Conservation (phyloP, 2,888 invertebrate species). For the Apodemia zela region DNA sequence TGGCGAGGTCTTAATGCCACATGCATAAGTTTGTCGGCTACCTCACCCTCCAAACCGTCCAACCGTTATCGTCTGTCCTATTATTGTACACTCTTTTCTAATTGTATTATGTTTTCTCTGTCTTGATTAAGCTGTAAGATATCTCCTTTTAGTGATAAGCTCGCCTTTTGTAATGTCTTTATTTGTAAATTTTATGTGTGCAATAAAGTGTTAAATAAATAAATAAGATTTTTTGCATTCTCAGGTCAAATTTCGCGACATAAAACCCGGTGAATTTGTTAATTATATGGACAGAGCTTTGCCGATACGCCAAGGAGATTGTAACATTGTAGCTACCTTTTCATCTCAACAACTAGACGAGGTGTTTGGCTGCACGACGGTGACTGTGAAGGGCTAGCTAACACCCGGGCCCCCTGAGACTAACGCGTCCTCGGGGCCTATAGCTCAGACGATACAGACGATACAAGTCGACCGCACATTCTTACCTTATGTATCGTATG, state of each 20-base stretch:
- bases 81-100: too few relatives aligned
- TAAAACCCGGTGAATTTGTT: constrained; percentile 82
- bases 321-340: constrained; percentile 84
- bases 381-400: constrained; percentile 77
- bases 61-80: too few relatives aligned
- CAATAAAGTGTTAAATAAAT: background rate
- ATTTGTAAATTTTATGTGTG: too few relatives aligned
- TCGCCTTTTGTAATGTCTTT: too few relatives aligned
- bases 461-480: constrained; percentile 61
- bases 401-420: constrained; percentile 64
- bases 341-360: constrained; percentile 83
- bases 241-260: constrained; percentile 79
- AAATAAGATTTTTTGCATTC: constrained; percentile 6
- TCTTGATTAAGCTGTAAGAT: too few relatives aligned
- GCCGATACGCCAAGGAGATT: constrained; percentile 80
- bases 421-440: constrained; percentile 57
- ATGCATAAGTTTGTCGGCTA: too few relatives aligned
- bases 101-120: too few relatives aligned
- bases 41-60: too few relatives aligned
- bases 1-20: too few relatives aligned
- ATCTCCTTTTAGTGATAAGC: too few relatives aligned
- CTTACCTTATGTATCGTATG: constrained; percentile 43
- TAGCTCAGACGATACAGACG: constrained; percentile 55
- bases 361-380: constrained; percentile 79
- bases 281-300: constrained; percentile 81